phyloP scores from a whole-genome alignment of 2,797 vertebrate genomes.

The Syngnathus rostellatus region DNA sequence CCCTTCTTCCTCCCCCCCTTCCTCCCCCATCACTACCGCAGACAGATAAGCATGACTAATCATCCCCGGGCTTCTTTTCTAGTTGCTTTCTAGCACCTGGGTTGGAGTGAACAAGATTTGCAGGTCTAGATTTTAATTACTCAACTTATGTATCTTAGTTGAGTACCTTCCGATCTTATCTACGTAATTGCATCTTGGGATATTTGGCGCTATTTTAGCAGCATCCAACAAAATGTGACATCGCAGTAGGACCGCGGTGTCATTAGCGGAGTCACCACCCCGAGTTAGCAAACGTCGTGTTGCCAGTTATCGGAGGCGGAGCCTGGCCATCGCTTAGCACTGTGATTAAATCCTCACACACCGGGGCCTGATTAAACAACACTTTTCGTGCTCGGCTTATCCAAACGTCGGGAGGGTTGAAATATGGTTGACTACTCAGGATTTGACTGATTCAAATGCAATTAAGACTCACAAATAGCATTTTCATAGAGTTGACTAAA shows the following conservation, averaged over 20 bases:
- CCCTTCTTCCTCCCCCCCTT: background rate
- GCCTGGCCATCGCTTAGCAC: background rate
- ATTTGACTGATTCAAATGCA: conserved; percentile 6
- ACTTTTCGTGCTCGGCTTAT: background rate
- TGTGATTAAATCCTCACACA: background rate
- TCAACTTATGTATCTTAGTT: background rate
- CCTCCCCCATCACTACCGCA: conserved; percentile 18
- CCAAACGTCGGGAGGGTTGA: background rate
- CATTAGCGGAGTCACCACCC: conserved; percentile 39
- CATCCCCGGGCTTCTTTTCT: conserved; percentile 57
- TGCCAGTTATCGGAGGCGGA: background rate
- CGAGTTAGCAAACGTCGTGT: conserved; percentile 21
- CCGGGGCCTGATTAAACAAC: background rate
- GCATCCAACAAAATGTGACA: background rate
- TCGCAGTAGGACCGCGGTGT: conserved; percentile 2
- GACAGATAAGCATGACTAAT: conserved; percentile 68
- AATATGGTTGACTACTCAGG: conserved; percentile 3
- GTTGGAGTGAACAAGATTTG: conserved; percentile 64
- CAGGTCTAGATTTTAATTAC: conserved; percentile 25
- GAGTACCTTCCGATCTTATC: background rate
- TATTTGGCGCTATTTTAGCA: background rate
- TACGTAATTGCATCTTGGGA: background rate
- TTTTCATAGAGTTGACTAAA: conserved; percentile 35
- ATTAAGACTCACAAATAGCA: conserved; percentile 7
- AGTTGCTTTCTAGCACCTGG: conserved; percentile 51